Base-by-base conservation (phyloP, 2,888 invertebrate species). In the Dusona sp. region DNA sequence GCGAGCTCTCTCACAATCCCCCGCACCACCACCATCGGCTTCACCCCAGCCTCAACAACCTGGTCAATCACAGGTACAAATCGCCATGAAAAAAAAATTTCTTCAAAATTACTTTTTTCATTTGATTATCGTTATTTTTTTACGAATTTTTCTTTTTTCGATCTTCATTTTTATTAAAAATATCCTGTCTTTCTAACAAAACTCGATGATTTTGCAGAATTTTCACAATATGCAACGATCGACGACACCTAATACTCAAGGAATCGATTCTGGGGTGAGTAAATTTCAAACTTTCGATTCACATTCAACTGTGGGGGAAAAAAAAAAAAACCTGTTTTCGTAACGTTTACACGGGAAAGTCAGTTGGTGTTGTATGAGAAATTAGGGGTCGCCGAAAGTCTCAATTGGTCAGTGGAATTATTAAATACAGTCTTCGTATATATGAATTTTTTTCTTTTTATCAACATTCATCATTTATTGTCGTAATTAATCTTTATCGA, bases 181-280 rank as follows among this genome's bases (percentile, higher is more conserved):
- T n/a, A 13, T 25, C 11, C 2, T 22, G 16, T 11, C 13, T 3
- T 82, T 78, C 72, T 77, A 72, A 84, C 51, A 11, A 2, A n/a
- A 16, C 81, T 88, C 90, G 88, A 48, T 70, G 25, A 45, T 87
- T 77, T 94, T 94, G 67, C 95, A 97, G 96, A 96, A 96, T 91
- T 97, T 96, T 94, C 96, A 97, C 88, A 96, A 95, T 90, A 95
- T 97, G 94, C 97, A 96, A 89, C 96, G 97, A 94, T 96, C 97
- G 92, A 97, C 97, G 92, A 97, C 97, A 89, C 97, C 97, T 89
- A 97, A 97, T 94, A 96, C 97, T 91, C 97, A 97, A 94, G 97
- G 96, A 93, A 97, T 97, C 89, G 97, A 97, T 94, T 96, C 96
- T 89, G 95, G 95, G 95, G 97, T 97, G 95, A 96, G 97, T 96